phyloP scores from a whole-genome alignment of 2,888 invertebrate species.

The Lissocephala sabroskyi region DNA sequence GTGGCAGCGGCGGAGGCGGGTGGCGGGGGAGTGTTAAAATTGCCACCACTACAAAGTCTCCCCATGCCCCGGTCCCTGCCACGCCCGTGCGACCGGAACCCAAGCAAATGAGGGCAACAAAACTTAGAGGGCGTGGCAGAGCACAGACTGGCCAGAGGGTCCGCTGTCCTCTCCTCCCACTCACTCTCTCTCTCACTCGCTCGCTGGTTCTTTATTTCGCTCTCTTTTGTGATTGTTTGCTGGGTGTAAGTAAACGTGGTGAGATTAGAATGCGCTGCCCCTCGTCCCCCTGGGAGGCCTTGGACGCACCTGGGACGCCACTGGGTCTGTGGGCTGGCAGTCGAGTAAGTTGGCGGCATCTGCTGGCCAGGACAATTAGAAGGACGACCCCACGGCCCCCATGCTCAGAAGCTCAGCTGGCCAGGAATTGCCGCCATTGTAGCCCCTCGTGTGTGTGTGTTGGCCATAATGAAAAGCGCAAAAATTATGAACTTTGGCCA shows the following conservation, averaged over 20 bases:
- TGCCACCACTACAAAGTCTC: constrained; percentile 19
- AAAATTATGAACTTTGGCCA: constrained; percentile 56
- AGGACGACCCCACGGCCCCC: constrained; percentile 9
- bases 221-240: neutral
- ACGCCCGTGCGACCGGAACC: neutral
- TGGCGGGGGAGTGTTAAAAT: too few relatives aligned
- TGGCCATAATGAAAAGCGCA: constrained; percentile 42
- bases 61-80: constrained; percentile 1
- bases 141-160: too few relatives aligned
- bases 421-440: too few relatives aligned
- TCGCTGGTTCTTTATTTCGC: too few relatives aligned
- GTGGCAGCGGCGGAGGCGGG: constrained; percentile 9
- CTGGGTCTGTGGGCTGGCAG: too few relatives aligned
- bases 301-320: constrained; percentile 9
- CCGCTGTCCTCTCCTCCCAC: too few relatives aligned
- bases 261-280: constrained; percentile 1
- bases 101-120: constrained; percentile 4
- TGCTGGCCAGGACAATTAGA: constrained; percentile 47
- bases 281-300: neutral
- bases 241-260: constrained; percentile 2
- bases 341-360: constrained; percentile 13
- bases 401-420: too few relatives aligned
- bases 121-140: neutral
- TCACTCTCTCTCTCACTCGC: too few relatives aligned
- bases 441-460: constrained; percentile 19